Base-by-base conservation (phyloP, 1,140 invertebrate species). In the Drosophila equinoxialis region DNA sequence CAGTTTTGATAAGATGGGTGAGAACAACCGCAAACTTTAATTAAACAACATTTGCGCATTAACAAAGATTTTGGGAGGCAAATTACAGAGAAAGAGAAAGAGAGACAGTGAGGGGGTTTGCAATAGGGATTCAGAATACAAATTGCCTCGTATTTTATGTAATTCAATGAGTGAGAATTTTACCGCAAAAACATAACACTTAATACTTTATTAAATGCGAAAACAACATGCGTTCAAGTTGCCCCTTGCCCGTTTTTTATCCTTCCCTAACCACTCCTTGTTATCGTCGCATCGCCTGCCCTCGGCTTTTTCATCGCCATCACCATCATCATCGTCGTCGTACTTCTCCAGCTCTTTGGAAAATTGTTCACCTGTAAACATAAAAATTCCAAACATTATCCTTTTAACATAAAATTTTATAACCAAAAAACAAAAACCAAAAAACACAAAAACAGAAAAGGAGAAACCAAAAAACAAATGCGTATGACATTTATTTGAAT, bases 371-470 rank as follows among this genome's bases (percentile, higher is more conserved):
- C 85, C 85, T 89, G 84, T 84, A 89, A 79, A 89, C 84, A 89
- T 89, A 89, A 89, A 89, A 89, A 79, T 89, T 89, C 71, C 68
- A 90, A 89, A 89, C 84, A 89, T 89, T 89, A 89, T 89, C 81
- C 84, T 89, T 89, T 89, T 89, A 89, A 89, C 84, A 89, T 89
- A 89, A 89, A 89, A 89, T 89, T 89, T 89, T 89, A 89, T 89
- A 89, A 74, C 70, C 76, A 35, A 65, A 79, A 74, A 71, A 59
- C 60, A 65, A 54, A 45, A 60, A 74, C 65, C 76, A 35, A 65
- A 79, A 73, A 71, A 59, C 58, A 69, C 58, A 23, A 60, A 61
- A 60, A 62, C 61, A 71, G 69, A 75, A 72, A 82, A 72, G 70
- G 59, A 59, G 68, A 73, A 81, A 77, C 71, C 74, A 62, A 87